phyloP scores from a whole-genome alignment of 2,888 invertebrate species.

The Glyphotaelius pellucidus region DNA sequence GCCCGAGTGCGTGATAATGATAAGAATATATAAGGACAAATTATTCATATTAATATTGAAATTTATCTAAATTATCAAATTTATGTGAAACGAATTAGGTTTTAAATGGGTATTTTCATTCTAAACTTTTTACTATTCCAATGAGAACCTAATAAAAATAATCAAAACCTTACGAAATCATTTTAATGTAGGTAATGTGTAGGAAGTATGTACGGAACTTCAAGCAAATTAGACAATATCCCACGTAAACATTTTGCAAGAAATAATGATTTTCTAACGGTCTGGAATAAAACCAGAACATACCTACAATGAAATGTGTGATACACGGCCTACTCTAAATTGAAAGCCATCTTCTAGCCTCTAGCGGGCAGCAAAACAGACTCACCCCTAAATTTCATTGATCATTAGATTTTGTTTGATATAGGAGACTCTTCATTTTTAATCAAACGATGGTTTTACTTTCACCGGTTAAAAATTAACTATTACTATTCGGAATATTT shows the following conservation, averaged over 20 bases:
- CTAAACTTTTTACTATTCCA: neutral
- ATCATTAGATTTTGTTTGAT: neutral
- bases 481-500: neutral
- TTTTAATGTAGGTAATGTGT: too few relatives aligned
- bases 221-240: too few relatives aligned
- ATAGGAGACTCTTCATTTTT: neutral
- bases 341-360: neutral
- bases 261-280: neutral
- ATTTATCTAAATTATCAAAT: too few relatives aligned
- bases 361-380: neutral
- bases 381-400: neutral
- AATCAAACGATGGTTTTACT: neutral
- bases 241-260: neutral
- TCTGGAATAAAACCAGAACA: neutral
- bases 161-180: neutral
- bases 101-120: too few relatives aligned
- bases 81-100: too few relatives aligned
- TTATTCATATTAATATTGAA: neutral
- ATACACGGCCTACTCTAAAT: neutral
- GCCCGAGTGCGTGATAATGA: neutral
- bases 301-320: too few relatives aligned
- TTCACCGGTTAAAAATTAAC: neutral
- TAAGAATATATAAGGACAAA: neutral
- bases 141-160: neutral
- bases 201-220: too few relatives aligned